Base-by-base conservation (phyloP, 2,113 vertebrate species). In the Melanostigma gelatinosum region DNA sequence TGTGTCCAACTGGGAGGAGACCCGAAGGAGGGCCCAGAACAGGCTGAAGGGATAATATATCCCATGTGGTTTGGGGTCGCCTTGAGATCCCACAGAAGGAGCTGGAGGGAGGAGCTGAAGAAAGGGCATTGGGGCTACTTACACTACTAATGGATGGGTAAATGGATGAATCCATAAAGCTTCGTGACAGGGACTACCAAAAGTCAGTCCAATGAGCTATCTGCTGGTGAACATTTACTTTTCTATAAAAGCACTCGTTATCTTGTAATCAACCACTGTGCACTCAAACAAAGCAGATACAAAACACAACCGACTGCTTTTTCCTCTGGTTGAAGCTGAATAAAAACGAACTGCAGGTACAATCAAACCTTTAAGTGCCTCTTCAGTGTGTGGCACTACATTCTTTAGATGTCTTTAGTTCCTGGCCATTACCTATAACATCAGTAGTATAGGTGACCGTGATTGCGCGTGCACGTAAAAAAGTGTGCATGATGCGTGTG, bases 341-440 rank as follows among this genome's bases (percentile, higher is more conserved):
- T n/a, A 83, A 34, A 80, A 82, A 12, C 3, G 7, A 48, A 44
- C 32, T 61, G 15, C 73, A 82, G 82, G 46, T 50, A n/a, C 24
- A 54, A 57, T 72, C 63, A 79, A 75, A 55, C 10, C 60, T 20
- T 38, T 66, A 68, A 68, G 63, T 57, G 58, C 63, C 9, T 64
- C 34, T 16, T 75, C 42, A 9, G 38, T 73, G 58, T 58, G 58
- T 32, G 61, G 8, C 46, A 27, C 36, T 55, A 62, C 76, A 68
- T 84, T 67, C 63, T 58, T 82, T 38, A 69, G 38, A 75, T 48
- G 68, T 77, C 76, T 86, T 83, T 80, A 78, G 75, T 74, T 84
- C 63, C 74, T 65, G 66, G 34, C 58, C 75, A 72, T 87, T 83
- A 81, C 82, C 80, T 81, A 13, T 38, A 60, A 83, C 84, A 79